phyloP scores from a whole-genome alignment of 2,113 vertebrate species.

The Rhabdomys dilectus region DNA sequence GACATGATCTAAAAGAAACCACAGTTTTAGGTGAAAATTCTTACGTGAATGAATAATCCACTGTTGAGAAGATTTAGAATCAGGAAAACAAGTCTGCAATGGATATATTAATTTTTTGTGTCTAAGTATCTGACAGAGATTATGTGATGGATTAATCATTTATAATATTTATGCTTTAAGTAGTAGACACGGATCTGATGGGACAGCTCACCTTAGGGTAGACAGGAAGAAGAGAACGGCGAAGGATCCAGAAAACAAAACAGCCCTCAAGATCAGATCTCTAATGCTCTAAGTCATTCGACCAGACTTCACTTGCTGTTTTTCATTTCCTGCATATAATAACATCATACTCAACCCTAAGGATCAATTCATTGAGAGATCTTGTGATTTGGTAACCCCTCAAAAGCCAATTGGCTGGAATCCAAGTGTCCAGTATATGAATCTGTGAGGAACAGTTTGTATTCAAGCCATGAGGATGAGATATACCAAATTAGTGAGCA shows the following conservation, averaged over 20 bases:
- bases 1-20: no score
- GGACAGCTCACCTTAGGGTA: neutral
- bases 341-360: neutral
- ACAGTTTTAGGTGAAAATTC: neutral
- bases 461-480: neutral
- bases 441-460: neutral
- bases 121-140: neutral
- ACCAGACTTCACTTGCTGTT: neutral
- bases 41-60: neutral
- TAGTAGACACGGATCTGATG: no score
- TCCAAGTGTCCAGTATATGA: neutral
- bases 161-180: neutral
- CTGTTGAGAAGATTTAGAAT: neutral
- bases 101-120: neutral
- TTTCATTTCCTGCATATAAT: neutral
- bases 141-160: neutral
- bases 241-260: neutral
- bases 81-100: neutral
- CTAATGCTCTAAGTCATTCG: neutral
- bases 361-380: neutral
- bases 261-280: neutral
- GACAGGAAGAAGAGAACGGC: neutral
- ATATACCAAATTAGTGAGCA: neutral
- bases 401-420: neutral
- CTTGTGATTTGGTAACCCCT: neutral